These are phyloP conservation scores for Harpagus bidentatus DNA, from an alignment of 2,113 vertebrate species.

Conservation along the genomic window DNA sequence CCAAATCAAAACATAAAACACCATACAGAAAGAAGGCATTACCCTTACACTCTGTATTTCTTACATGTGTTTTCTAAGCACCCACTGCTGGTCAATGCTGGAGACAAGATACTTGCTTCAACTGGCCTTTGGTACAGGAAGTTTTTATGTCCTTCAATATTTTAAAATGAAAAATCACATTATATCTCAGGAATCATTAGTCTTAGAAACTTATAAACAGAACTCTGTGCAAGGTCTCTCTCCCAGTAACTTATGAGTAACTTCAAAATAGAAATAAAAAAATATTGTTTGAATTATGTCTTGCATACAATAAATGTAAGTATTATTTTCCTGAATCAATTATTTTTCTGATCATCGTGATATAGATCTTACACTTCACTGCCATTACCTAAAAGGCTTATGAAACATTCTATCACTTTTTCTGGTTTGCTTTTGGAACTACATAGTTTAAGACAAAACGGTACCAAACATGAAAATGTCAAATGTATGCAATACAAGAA, in stretches of 20 bases:
- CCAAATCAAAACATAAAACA: neutral
- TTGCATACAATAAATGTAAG: neutral
- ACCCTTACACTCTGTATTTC: neutral
- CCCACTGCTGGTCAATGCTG: neutral
- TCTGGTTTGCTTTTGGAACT: neutral
- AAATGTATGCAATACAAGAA: neutral
- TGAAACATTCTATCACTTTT: neutral
- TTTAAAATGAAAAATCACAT: neutral
- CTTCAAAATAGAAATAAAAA: neutral
- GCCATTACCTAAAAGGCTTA: neutral
- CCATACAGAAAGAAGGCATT: neutral
- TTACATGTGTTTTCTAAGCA: neutral
- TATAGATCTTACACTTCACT: neutral
- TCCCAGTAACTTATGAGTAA: neutral
- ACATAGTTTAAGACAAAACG: neutral
- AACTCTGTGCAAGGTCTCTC: neutral
- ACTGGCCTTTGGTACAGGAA: neutral
- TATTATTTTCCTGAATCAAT: neutral
- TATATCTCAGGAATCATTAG: neutral
- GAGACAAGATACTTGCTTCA: neutral
- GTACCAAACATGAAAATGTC: neutral
- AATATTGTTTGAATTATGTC: neutral
- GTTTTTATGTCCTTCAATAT: neutral
- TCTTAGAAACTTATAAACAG: neutral
- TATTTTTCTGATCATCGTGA: neutral